Base-by-base conservation (phyloP, 2,113 vertebrate genomes). In the Formicarius rufipectus region DNA sequence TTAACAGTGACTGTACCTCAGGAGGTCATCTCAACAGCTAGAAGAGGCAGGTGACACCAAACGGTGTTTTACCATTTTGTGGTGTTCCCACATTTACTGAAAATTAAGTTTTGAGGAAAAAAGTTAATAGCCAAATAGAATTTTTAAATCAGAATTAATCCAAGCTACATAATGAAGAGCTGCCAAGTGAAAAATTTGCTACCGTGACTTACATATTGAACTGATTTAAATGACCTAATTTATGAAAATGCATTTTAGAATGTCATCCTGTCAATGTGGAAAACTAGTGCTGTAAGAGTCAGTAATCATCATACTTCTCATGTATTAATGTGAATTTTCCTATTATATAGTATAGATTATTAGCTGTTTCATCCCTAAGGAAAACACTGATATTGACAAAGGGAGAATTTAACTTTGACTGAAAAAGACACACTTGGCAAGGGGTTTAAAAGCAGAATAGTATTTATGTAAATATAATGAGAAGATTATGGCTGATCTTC, bases 161-260 rank as follows among this genome's bases (percentile, higher is more conserved):
- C 58, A 72, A 86, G 45, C 69, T 64, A 56, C 73, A 49, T 53
- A 95, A 95, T 78, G 66, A 96, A 92, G 77, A 93, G 77, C 86
- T 94, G 84, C 77, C 77, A 93, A 95, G 69, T 78, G 80, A 93
- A 89, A 94, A 96, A 89, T 85, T 69, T 81, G 66, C 73, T 93
- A 62, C 86, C 1, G 4, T 93, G 90, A 89, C 92, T 97, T 94
- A 93, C 73, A 84, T 94, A 81, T 52, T 93, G 83, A 92, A 93
- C 53, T 66, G 69, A 92, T 87, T 95, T 87, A 96, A 89, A 93
- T 91, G 80, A 93, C 90, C 90, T 93, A 93, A 96, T 92, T 96
- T 96, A 87, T 66, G 58, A 87, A 89, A 96, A 94, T 16, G 31
- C 60, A 42, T 92, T 93, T 96, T 81, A 87, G 73, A 93, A 96